phyloP scores from a whole-genome alignment of 1,140 invertebrate genomes.

The Hylaeus volcanicus region DNA sequence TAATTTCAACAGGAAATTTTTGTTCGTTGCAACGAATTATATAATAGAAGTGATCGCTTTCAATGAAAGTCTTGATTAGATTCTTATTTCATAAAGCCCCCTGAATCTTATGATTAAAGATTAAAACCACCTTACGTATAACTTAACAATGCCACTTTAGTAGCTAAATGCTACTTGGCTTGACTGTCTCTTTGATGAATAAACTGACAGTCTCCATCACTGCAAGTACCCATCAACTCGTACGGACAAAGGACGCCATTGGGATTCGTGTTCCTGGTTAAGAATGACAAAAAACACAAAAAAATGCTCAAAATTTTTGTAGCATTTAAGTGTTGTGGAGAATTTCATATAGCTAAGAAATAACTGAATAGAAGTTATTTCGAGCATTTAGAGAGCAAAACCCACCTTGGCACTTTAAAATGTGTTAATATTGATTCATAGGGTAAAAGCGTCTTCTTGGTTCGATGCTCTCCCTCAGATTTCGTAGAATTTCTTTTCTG shows the following conservation, averaged over 20 bases:
- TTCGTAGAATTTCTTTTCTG: background rate
- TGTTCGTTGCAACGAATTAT: background rate
- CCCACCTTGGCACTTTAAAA: constrained; percentile 73
- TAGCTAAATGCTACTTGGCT: constrained; percentile 63
- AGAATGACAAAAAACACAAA: constrained; percentile 70
- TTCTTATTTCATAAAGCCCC: constrained; percentile 27
- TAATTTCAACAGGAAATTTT: background rate
- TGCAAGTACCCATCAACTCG: constrained; percentile 78
- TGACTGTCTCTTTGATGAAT: constrained; percentile 71
- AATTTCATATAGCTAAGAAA: background rate
- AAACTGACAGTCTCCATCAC: constrained; percentile 76
- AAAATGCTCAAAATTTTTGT: constrained; percentile 62
- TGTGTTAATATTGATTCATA: constrained; percentile 75
- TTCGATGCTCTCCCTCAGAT: background rate
- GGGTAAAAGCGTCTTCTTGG: constrained; percentile 48
- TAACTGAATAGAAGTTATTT: background rate
- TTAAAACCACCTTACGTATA: constrained; percentile 78
- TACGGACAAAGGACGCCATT: constrained; percentile 78
- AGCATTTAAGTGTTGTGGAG: background rate
- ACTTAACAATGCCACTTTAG: constrained; percentile 63
- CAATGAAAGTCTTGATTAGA: constrained; percentile 21
- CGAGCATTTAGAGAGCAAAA: constrained; percentile 42
- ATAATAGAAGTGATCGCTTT: constrained; percentile 15
- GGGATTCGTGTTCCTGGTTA: constrained; percentile 69
- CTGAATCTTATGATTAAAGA: constrained; percentile 57